These are phyloP conservation scores for Caenorhabditis wallacei DNA, from an alignment of 2,888 invertebrate species.

Conservation along the genomic window DNA sequence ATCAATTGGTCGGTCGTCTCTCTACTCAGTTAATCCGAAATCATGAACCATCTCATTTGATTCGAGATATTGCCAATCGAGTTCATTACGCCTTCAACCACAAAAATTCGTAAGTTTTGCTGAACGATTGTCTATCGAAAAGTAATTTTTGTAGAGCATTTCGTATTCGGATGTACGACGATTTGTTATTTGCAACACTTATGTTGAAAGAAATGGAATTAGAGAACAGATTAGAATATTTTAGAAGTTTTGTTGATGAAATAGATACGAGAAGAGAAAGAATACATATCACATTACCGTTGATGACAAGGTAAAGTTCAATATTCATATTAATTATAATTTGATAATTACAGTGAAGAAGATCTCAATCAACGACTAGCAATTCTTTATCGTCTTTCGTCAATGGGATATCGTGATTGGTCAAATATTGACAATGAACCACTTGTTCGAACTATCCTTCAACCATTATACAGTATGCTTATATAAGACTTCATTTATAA, in stretches of 20 bases:
- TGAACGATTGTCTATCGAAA: neutral
- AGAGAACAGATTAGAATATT: conserved; percentile 69
- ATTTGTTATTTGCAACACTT: conserved; percentile 68
- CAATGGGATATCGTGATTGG: conserved; percentile 72
- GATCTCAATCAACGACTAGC: conserved; percentile 63
- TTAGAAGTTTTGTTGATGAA: conserved; percentile 70
- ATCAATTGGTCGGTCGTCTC: conserved; percentile 65
- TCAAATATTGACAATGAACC: conserved; percentile 57
- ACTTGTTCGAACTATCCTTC: conserved; percentile 61
- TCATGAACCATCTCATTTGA: conserved; percentile 55
- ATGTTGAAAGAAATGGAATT: conserved; percentile 68
- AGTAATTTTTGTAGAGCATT: conserved; percentile 2
- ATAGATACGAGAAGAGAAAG: conserved; percentile 73
- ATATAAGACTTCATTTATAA: neutral
- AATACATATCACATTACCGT: conserved; percentile 73
- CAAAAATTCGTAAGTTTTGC: conserved; percentile 35
- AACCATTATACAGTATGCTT: conserved; percentile 69
- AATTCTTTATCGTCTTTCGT: conserved; percentile 65
- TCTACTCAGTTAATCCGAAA: conserved; percentile 68
- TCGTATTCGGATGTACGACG: conserved; percentile 70
- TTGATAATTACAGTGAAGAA: conserved; percentile 53
- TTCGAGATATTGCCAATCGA: conserved; percentile 73
- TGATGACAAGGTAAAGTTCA: conserved; percentile 60
- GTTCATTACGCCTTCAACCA: conserved; percentile 65
- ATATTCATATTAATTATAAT: neutral